These are phyloP conservation scores for Chelon labrosus DNA, from an alignment of 2,797 vertebrate species.

Conservation along the genomic window DNA sequence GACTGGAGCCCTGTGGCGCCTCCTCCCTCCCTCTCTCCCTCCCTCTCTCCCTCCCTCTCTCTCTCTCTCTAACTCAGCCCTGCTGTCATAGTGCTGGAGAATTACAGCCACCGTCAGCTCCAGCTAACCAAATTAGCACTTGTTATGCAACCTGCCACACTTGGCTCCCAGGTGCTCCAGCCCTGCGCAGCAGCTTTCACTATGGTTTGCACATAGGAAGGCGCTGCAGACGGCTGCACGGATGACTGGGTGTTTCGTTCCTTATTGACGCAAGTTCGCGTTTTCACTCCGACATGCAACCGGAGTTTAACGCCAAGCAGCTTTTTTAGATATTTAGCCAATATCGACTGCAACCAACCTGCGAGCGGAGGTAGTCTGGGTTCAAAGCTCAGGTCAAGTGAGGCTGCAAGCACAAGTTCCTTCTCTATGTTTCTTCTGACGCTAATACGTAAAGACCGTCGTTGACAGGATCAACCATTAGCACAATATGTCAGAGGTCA, in stretches of 20 bases:
- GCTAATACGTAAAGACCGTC: too few relatives aligned
- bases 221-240: conserved; percentile 1
- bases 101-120: conserved; percentile 70
- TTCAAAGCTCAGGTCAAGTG: too few relatives aligned
- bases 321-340: too few relatives aligned
- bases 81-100: conserved; percentile 67
- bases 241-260: not conserved
- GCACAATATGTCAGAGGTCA: too few relatives aligned
- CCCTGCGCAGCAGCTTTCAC: conserved; percentile 40
- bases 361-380: too few relatives aligned
- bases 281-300: not conserved
- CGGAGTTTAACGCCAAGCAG: not conserved
- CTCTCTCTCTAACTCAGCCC: conserved; percentile 34
- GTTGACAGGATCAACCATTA: too few relatives aligned
- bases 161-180: conserved; percentile 55
- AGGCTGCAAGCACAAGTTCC: too few relatives aligned
- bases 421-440: too few relatives aligned
- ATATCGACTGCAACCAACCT: too few relatives aligned
- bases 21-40: too few relatives aligned
- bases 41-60: too few relatives aligned
- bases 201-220: conserved; percentile 24
- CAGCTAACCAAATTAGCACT: conserved; percentile 80
- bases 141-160: conserved; percentile 78
- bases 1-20: conserved; percentile 54
- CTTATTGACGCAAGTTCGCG: not conserved